phyloP scores from a whole-genome alignment of 2,113 vertebrate species.

The Dendropsophus ebraccatus region DNA sequence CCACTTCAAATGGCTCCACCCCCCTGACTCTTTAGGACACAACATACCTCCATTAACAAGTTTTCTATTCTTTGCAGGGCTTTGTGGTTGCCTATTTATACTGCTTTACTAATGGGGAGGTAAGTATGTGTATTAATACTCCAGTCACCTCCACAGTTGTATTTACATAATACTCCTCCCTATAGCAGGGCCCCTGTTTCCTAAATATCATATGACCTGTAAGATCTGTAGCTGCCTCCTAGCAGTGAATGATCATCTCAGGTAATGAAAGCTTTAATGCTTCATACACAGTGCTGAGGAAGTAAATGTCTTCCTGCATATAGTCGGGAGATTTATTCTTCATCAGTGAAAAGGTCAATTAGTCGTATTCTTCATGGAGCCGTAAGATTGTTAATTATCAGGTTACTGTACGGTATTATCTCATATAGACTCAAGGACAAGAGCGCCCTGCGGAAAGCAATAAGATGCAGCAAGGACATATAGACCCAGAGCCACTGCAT shows the following conservation, averaged over 20 bases:
- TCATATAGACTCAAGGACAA: neutral
- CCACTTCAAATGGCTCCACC: neutral
- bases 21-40: too few species aligned
- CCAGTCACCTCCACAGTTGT: neutral
- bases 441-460: neutral
- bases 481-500: neutral
- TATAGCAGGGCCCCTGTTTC: too few species aligned
- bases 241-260: too few species aligned
- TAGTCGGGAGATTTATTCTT: neutral
- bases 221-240: too few species aligned
- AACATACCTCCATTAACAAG: too few species aligned
- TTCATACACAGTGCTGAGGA: neutral
- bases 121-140: constrained; percentile 65
- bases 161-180: too few species aligned
- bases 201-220: too few species aligned
- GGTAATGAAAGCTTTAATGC: neutral
- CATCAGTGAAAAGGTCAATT: constrained; percentile 42
- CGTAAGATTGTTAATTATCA: constrained; percentile 4
- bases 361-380: neutral
- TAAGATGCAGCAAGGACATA: neutral
- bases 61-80: constrained; percentile 74
- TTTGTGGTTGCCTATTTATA: constrained; percentile 91
- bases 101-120: constrained; percentile 96
- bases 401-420: neutral
- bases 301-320: neutral